These are phyloP conservation scores for Liposcelis brunnea DNA, from an alignment of 2,888 invertebrate genomes.

Conservation along the genomic window DNA sequence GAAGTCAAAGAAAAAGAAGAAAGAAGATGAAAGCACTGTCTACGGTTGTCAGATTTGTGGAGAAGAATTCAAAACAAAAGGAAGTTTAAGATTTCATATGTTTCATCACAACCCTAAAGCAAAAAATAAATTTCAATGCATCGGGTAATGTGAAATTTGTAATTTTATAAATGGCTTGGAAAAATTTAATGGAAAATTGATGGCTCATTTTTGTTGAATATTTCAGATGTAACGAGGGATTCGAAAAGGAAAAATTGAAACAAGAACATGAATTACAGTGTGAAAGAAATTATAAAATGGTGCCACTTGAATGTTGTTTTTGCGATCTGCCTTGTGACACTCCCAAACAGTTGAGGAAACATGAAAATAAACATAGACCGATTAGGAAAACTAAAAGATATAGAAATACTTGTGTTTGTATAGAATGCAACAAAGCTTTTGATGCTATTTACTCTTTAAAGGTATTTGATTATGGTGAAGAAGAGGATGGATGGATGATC, in stretches of 20 bases:
- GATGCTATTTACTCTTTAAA: conserved; percentile 5
- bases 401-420: conserved; percentile 5
- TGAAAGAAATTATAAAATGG: conserved; percentile 2
- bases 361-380: conserved; percentile 7
- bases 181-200: not conserved
- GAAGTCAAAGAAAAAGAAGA: not conserved
- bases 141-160: not conserved
- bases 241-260: conserved; percentile 5
- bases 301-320: conserved; percentile 1
- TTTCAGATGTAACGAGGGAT: conserved; percentile 1
- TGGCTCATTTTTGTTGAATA: not conserved
- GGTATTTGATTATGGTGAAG: no score
- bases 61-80: conserved; percentile 7
- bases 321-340: conserved; percentile 5
- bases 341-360: not conserved
- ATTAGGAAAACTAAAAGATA: conserved; percentile 6
- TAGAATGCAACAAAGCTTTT: conserved; percentile 7
- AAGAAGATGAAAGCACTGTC: not conserved
- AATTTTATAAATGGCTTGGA: not conserved
- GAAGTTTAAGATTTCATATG: conserved; percentile 5
- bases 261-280: conserved; percentile 4
- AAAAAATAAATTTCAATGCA: conserved; percentile 7
- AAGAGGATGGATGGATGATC: not conserved
- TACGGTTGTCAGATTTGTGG: not conserved
- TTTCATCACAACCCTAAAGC: conserved; percentile 3